These are phyloP conservation scores for Fratercula arctica DNA, from an alignment of 2,797 vertebrate species.

Conservation along the genomic window DNA sequence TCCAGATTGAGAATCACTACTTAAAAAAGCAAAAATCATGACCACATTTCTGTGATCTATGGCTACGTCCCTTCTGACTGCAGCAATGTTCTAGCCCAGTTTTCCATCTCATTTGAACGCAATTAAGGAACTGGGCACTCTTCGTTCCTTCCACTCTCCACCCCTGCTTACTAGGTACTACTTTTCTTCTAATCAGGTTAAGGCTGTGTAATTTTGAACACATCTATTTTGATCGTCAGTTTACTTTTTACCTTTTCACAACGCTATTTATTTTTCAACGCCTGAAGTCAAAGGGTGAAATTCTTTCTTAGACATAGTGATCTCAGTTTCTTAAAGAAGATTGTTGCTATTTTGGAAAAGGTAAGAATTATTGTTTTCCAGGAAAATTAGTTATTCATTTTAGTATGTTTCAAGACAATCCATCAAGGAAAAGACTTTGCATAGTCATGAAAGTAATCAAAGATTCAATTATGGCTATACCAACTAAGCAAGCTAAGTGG, in stretches of 20 bases:
- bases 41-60: background rate
- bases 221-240: background rate
- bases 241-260: background rate
- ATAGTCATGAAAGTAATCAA: slow-evolving; percentile 32
- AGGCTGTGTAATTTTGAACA: background rate
- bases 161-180: background rate
- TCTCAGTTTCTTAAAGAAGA: slow-evolving; percentile 17
- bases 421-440: slow-evolving; percentile 1
- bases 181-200: background rate
- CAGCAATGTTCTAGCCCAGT: background rate
- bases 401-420: slow-evolving; percentile 3
- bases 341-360: slow-evolving; percentile 19
- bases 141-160: background rate
- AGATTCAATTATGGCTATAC: slow-evolving; percentile 12
- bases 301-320: background rate
- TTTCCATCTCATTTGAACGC: background rate
- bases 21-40: background rate
- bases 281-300: background rate
- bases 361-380: background rate
- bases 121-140: background rate
- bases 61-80: background rate
- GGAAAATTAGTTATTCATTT: background rate
- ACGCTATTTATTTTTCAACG: background rate
- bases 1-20: background rate
- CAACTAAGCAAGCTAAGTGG: slow-evolving; percentile 23